Conservation (phyloP, 2,888 invertebrate species). For the Heliconius cydno region DNA sequence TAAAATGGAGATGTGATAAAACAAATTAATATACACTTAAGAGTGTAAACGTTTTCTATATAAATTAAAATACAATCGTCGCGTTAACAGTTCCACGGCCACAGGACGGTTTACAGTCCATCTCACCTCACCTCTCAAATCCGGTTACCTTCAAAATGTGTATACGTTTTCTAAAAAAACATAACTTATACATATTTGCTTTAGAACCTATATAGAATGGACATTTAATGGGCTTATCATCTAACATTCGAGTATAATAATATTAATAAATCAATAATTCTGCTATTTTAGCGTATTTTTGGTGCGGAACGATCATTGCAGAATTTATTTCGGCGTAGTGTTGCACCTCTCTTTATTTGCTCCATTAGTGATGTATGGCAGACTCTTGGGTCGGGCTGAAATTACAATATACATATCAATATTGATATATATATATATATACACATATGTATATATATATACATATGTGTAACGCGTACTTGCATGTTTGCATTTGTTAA, state of each 20-base stretch:
- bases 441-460: too few relatives aligned
- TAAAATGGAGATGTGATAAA: too few relatives aligned
- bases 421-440: background rate
- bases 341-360: slow-evolving; percentile 94
- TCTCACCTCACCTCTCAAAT: too few relatives aligned
- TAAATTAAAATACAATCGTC: background rate
- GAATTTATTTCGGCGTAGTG: slow-evolving; percentile 89
- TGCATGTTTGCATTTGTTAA: background rate
- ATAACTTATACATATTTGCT: background rate
- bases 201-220: background rate
- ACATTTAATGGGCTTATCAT: slow-evolving; percentile 11
- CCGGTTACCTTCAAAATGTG: background rate
- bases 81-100: background rate
- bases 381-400: slow-evolving; percentile 88
- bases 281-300: slow-evolving; percentile 86
- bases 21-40: too few relatives aligned
- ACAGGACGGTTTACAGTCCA: background rate
- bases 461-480: too few relatives aligned
- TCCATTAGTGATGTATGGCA: slow-evolving; percentile 96
- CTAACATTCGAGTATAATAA: slow-evolving; percentile 4
- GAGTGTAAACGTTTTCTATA: too few relatives aligned
- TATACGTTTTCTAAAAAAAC: background rate
- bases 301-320: slow-evolving; percentile 94
- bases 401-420: background rate
- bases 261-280: slow-evolving; percentile 6